Evolutionary conservation across 2,888 invertebrate genomes (phyloP), one percentile per base, ranked within the genome.

Genomic region (Smittia sp.): DNA sequence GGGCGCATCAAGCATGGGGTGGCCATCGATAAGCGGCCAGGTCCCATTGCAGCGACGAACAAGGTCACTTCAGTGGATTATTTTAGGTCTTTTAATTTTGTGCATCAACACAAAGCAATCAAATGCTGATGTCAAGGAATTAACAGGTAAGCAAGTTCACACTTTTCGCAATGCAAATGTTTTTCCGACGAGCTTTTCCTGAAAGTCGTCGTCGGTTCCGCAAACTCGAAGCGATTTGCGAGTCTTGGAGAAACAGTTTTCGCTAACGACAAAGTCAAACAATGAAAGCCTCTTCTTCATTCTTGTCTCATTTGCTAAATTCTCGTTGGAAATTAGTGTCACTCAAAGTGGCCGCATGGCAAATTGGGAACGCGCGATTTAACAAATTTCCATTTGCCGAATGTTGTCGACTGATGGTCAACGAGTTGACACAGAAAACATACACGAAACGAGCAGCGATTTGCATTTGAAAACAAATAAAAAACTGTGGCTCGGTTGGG

Each of bases 91-190:
- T 62, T 72, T 72, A 27, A 24, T 72, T n/a, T 72, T 72, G 20
- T 72, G 32, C 39, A 24, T 72, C 52, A 54, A 38, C 54, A 72
- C 54, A 72, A 54, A 58, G 27, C 38, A 20, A 20, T 38, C 39
- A 72, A 38, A 62, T 72, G 72, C 72, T 72, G 72, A 72, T 62
- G 72, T 54, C 62, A 72, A 54, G 72, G 72, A 72, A 72, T 32
- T 62, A 58, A 72, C 72, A 32, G 72, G 72, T 72, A 62, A 62
- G 32, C 13, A 65, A 65, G 18, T 65, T 6, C 15, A 27, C 27
- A 13, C 63, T 2, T 65, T 27, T 62, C 13, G 15, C 27, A 24
- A 13, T 15, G 15, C 24, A n/a, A 13, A 63, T 63, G 15, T 27
- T 63, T 63, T 22, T 24, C 25, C 38, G 20, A 18, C 38, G 20